Percentiles rank a stretch among this genome's conserved stretches.
These are phyloP conservation scores for Craniophora ligustri DNA, from an alignment of 2,888 invertebrate genomes.

Conservation along the genomic window DNA sequence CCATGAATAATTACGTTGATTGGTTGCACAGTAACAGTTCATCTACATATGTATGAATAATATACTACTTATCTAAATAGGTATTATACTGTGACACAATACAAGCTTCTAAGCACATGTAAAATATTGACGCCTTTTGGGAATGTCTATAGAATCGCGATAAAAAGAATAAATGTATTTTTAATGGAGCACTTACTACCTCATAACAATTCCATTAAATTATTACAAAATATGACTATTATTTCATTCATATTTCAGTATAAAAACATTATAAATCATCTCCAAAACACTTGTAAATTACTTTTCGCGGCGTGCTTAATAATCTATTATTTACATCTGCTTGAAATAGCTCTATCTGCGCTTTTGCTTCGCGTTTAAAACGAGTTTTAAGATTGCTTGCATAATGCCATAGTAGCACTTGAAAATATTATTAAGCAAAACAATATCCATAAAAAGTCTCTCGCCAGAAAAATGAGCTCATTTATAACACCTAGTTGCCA, in stretches of 20 bases:
- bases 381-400: constrained; percentile 36
- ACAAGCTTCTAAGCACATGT: background rate
- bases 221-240: constrained; percentile 25
- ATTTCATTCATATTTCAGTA: constrained; percentile 22
- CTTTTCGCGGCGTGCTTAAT: constrained; percentile 2
- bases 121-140: background rate
- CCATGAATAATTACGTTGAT: constrained; percentile 39
- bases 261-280: constrained; percentile 27
- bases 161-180: constrained; percentile 13
- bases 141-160: background rate
- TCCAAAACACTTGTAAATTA: constrained; percentile 10
- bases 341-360: constrained; percentile 20
- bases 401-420: constrained; percentile 45
- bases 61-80: background rate
- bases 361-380: constrained; percentile 20
- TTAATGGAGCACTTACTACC: constrained; percentile 25
- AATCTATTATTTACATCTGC: constrained; percentile 31
- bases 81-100: too few relatives aligned
- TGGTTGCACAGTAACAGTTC: constrained; percentile 4
- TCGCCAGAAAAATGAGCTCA: constrained; percentile 57
- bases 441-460: constrained; percentile 57
- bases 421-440: constrained; percentile 55
- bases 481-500: constrained; percentile 63
- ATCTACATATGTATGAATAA: background rate
- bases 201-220: constrained; percentile 26